Base-by-base conservation (phyloP, 2,888 invertebrate species). In the Pterostichus niger region DNA sequence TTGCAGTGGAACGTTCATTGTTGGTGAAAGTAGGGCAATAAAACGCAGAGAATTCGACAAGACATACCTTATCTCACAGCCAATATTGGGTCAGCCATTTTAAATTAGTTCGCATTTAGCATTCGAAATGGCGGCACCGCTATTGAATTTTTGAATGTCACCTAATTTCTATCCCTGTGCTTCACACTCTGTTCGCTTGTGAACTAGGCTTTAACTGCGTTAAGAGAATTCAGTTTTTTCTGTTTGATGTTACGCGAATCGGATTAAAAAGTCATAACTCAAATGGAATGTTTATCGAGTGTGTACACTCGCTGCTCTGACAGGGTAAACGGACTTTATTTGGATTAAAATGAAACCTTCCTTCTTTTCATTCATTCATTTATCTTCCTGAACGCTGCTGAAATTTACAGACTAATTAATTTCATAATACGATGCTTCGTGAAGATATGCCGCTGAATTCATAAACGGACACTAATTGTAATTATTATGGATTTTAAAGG, bases 51-150 rank as follows among this genome's bases (percentile, higher is more conserved):
- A 71, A 71, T 71, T 13, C 71, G 40, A 6, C 40, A 40, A 40
- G 40, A 40, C 46, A 71, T 44, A 71, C 71, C 71, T 71, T 71
- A n/a, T 17, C 40, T 11, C 46, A 9, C 40, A 71, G 71, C 44
- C 71, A 71, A 71, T 71, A 71, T 44, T 10, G 40, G 71, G 15
- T 15, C 71, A 40, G 40, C 44, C 46, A 44, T 71, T 71, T 71
- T 71, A 71, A 77, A 77, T 77, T 77, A 77, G 77, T 56, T 56
- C 52, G 75, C 75, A 64, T 52, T 75, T 75, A 77, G 35, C 52
- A 75, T 75, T 49, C 13, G 13, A 75, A 52, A 52, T 52, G 52
- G 33, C 49, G 13, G 15, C n/a, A 11, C 13, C 40, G 52, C 49
- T 77, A 77, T 77, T 77, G 77, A 77, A 77, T 56, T 77, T 75